Conservation (phyloP, 2,888 invertebrate species). For the Nowickia ferox region DNA sequence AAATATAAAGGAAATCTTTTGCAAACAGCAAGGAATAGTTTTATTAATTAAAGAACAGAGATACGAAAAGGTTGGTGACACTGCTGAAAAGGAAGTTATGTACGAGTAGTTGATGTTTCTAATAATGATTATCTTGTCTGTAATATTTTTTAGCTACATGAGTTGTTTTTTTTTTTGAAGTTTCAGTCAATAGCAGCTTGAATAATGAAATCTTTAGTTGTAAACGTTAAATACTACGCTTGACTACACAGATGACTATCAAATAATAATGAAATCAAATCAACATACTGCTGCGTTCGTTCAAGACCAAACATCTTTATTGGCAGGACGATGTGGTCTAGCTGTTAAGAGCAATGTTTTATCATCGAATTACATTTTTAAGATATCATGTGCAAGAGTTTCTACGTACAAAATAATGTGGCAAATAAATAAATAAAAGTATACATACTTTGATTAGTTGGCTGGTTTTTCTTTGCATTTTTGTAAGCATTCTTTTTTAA, state of each 20-base stretch:
- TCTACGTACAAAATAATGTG: neutral
- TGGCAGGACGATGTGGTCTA: neutral
- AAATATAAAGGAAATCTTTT: conserved; percentile 25
- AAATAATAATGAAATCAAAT: conserved; percentile 48
- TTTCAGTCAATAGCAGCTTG: neutral
- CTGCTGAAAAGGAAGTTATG: conserved; percentile 56
- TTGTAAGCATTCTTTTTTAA: too few relatives aligned
- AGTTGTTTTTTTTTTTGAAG: neutral
- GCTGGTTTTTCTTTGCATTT: neutral
- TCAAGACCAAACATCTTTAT: conserved; percentile 9
- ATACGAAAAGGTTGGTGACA: conserved; percentile 59
- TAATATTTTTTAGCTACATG: conserved; percentile 44
- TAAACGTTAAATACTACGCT: conserved; percentile 44
- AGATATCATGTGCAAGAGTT: neutral
- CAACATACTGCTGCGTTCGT: conserved; percentile 37
- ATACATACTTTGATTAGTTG: neutral
- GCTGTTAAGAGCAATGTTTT: neutral
- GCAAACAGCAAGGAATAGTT: conserved; percentile 35
- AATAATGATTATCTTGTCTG: conserved; percentile 53
- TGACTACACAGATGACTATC: conserved; percentile 52
- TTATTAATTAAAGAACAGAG: conserved; percentile 59
- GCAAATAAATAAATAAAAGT: neutral
- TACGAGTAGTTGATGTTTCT: conserved; percentile 30
- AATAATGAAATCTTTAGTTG: conserved; percentile 15
- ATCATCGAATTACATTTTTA: neutral